Conservation (phyloP, 2,113 vertebrate species). For the Haplochromis vanheusdeni region DNA sequence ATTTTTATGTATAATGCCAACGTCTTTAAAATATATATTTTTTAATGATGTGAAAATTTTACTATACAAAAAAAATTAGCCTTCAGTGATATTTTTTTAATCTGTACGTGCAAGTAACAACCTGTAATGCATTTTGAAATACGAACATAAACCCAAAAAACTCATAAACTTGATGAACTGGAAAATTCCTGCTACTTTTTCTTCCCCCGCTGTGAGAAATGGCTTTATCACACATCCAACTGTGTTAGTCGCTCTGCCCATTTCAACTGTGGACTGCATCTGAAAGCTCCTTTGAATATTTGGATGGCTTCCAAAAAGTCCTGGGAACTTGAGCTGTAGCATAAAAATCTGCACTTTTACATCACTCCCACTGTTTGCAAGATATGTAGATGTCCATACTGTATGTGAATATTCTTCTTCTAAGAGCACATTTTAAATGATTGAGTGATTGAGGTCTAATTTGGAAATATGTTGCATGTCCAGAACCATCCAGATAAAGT, state of each 20-base stretch:
- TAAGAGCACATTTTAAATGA: not conserved
- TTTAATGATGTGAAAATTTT: not conserved
- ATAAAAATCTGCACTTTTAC: conserved; percentile 37
- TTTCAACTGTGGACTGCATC: conserved; percentile 11
- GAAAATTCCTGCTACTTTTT: not conserved
- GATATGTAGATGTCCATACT: not conserved
- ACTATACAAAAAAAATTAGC: not conserved
- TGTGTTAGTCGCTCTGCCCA: not conserved
- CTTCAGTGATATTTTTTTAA: not conserved
- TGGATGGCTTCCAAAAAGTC: conserved; percentile 18
- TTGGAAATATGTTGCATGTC: not conserved
- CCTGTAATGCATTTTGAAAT: not conserved
- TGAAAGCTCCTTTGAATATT: conserved; percentile 33
- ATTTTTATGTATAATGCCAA: not conserved
- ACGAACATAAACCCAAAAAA: not conserved
- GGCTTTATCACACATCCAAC: not conserved
- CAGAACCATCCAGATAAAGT: not conserved
- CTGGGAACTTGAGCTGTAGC: not conserved
- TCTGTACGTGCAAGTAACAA: not conserved
- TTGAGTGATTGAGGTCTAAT: not conserved
- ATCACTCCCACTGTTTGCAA: not conserved
- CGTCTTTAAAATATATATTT: fast-evolving
- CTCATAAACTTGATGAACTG: not conserved
- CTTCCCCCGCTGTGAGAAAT: not conserved
- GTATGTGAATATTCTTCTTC: not conserved